phyloP scores from a whole-genome alignment of 1,140 invertebrate genomes.

The Bombus waltoni region DNA sequence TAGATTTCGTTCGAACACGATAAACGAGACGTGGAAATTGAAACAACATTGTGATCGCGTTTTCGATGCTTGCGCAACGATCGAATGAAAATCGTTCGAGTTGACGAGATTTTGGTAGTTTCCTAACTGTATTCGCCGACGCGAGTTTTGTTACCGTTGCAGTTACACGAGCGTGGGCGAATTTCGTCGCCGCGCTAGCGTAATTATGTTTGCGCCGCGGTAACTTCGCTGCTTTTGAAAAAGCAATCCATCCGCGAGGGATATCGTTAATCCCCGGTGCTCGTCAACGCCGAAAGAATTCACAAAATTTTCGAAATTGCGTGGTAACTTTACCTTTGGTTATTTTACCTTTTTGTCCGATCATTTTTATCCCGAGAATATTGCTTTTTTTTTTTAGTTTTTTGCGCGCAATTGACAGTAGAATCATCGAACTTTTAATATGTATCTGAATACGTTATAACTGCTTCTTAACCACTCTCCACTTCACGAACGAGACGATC shows the following conservation, averaged over 20 bases:
- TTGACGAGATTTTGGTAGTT: slow-evolving; percentile 20
- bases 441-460: too few species aligned
- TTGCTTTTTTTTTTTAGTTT: neutral
- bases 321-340: too few species aligned
- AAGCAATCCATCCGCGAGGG: neutral
- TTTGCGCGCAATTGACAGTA: too few species aligned
- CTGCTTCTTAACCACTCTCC: too few species aligned
- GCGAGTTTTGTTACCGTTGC: slow-evolving; percentile 14
- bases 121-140: neutral
- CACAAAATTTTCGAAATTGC: neutral
- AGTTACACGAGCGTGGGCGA: neutral
- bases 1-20: neutral
- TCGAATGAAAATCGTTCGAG: slow-evolving; percentile 24
- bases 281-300: neutral
- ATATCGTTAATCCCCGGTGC: slow-evolving; percentile 2
- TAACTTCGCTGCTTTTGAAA: slow-evolving; percentile 14
- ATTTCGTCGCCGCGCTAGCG: slow-evolving; percentile 8
- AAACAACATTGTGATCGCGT: neutral
- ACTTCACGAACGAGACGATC: too few species aligned
- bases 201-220: neutral
- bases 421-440: too few species aligned
- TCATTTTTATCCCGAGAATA: neutral
- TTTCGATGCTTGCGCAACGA: neutral
- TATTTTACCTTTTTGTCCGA: neutral
- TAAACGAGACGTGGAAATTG: slow-evolving; percentile 8